phyloP scores from a whole-genome alignment of 2,888 invertebrate genomes.

The Lasioglossum villosulum region DNA sequence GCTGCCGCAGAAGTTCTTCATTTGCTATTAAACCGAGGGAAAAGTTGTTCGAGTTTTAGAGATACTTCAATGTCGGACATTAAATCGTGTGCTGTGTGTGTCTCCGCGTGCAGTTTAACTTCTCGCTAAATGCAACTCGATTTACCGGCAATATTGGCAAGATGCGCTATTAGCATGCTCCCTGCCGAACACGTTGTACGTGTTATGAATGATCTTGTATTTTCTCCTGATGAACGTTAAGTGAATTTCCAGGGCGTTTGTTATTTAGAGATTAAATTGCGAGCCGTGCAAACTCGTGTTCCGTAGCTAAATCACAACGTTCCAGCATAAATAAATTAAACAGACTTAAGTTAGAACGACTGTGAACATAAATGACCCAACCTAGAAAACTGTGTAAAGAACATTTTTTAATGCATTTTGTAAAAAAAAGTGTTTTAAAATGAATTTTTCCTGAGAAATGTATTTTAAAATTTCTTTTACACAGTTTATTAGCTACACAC shows the following conservation, averaged over 20 bases:
- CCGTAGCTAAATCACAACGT: not conserved
- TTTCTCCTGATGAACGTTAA: not conserved
- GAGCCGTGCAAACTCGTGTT: not conserved
- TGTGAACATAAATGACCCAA: not conserved
- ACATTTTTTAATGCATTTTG: too few species aligned
- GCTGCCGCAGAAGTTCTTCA: not conserved
- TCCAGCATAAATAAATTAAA: not conserved
- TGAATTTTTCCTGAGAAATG: too few species aligned
- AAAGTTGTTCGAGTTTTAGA: not conserved
- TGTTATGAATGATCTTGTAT: not conserved
- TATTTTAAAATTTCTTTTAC: too few species aligned
- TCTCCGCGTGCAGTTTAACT: not conserved
- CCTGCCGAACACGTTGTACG: not conserved
- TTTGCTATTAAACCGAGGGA: not conserved
- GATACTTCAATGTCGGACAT: not conserved
- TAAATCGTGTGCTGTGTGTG: not conserved
- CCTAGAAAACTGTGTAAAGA: not conserved
- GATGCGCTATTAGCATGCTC: not conserved
- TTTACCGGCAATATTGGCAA: not conserved
- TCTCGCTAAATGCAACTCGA: not conserved
- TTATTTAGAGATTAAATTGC: not conserved
- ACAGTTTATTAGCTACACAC: too few species aligned
- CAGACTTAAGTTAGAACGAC: not conserved
- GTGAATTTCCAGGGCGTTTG: not conserved
- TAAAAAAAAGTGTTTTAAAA: too few species aligned